A percentile compares a stretch with the other conserved stretches of the same genome.
These are phyloP conservation scores for Ptilodon capucinus DNA, from an alignment of 2,888 invertebrate genomes.

Conservation along the genomic window DNA sequence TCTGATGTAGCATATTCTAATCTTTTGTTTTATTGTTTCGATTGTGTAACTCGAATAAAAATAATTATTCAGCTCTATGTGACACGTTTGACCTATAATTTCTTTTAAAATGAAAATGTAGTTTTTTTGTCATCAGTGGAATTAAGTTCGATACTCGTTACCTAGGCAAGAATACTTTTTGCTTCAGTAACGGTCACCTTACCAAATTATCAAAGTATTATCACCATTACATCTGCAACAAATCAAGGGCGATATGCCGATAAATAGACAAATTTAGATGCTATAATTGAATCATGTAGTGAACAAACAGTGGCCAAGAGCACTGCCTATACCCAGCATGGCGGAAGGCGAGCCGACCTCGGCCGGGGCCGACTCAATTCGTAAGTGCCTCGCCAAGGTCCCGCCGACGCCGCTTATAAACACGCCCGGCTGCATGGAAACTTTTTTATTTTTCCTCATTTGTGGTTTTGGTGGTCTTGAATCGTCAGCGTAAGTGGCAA, in stretches of 20 bases:
- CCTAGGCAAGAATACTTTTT: background rate
- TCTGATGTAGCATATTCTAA: background rate
- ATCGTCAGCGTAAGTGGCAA: slow-evolving; percentile 18
- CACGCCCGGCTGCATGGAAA: slow-evolving; percentile 48
- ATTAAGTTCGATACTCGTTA: no score
- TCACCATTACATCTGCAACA: background rate
- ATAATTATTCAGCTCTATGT: background rate
- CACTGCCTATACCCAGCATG: slow-evolving; percentile 15
- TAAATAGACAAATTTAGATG: slow-evolving; percentile 1
- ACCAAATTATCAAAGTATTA: background rate
- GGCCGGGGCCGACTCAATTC: slow-evolving; percentile 60
- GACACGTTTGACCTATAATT: background rate
- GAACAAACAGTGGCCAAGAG: slow-evolving; percentile 1
- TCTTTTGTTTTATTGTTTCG: background rate
- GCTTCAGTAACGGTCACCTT: background rate
- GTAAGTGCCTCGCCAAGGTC: slow-evolving; percentile 66
- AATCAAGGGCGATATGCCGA: background rate
- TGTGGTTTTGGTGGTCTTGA: slow-evolving; percentile 22
- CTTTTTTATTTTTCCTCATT: slow-evolving; percentile 48
- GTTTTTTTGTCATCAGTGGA: no score
- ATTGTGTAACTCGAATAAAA: background rate
- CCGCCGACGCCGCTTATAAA: slow-evolving; percentile 37
- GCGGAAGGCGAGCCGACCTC: slow-evolving; percentile 57
- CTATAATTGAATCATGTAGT: background rate
- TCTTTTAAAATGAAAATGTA: no score